Conservation (phyloP, 1,140 invertebrate species). For the Brachionus paranguensis region DNA sequence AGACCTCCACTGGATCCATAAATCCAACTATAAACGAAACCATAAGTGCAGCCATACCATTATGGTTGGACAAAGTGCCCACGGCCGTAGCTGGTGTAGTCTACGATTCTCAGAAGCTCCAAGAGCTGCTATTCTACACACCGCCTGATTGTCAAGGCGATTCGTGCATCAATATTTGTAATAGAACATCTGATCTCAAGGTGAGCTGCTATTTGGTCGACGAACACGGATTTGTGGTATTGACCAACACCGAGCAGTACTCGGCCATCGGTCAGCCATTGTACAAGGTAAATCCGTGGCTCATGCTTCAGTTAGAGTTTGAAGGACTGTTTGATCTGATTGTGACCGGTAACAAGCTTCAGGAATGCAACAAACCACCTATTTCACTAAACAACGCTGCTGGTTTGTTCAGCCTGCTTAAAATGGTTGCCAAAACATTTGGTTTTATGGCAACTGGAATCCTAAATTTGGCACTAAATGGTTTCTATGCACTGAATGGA, state of each 20-base stretch:
- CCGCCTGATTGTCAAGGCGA: background rate
- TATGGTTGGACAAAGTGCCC: slow-evolving; percentile 35
- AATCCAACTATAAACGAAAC: slow-evolving; percentile 9
- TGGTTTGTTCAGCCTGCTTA: background rate
- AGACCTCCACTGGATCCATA: background rate
- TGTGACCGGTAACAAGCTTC: slow-evolving; percentile 4
- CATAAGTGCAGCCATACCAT: slow-evolving; percentile 10
- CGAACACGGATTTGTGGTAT: slow-evolving; percentile 33
- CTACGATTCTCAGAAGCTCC: slow-evolving; percentile 4
- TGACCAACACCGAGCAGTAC: slow-evolving; percentile 15
- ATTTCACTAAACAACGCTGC: background rate
- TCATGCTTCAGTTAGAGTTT: slow-evolving; percentile 31
- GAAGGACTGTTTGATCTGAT: slow-evolving; percentile 29
- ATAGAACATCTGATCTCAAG: background rate
- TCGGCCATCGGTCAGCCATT: slow-evolving; percentile 17
- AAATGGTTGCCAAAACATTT: background rate
- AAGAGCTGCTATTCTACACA: background rate
- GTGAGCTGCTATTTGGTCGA: background rate
- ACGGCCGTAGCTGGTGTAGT: slow-evolving; percentile 23
- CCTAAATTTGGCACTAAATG: background rate
- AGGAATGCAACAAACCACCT: slow-evolving; percentile 6
- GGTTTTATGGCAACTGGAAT: background rate
- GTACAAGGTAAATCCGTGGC: slow-evolving; percentile 36
- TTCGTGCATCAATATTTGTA: background rate
- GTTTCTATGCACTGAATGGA: background rate